phyloP scores from a whole-genome alignment of 2,797 vertebrate genomes.

The Leucoraja ocellata region DNA sequence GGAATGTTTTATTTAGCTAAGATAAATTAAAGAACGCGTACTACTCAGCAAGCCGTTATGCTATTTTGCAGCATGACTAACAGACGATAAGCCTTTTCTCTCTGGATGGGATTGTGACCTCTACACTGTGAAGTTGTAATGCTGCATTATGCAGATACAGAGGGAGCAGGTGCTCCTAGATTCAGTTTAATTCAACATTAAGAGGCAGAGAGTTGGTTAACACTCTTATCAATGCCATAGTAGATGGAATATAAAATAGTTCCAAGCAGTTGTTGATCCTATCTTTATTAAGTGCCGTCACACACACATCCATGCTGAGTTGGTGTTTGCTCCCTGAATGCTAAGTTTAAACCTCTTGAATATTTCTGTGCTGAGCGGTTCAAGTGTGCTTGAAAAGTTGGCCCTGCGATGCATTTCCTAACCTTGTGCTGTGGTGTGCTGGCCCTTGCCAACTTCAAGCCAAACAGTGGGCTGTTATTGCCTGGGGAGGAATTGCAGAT shows the following conservation, averaged over 20 bases:
- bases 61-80: background rate
- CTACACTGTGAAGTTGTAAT: background rate
- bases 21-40: background rate
- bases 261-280: background rate
- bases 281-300: background rate
- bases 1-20: constrained; percentile 3
- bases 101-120: background rate
- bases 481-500: too few relatives aligned
- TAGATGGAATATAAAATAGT: background rate
- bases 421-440: background rate
- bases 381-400: background rate
- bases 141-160: background rate
- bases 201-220: background rate
- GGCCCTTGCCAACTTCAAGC: background rate
- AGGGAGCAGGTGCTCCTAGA: background rate
- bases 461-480: background rate
- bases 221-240: background rate
- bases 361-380: background rate
- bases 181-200: constrained; percentile 20
- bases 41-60: background rate
- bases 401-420: background rate
- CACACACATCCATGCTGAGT: background rate
- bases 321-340: background rate
- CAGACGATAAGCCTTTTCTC: background rate
- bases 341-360: background rate